Percentiles rank a stretch among this genome's conserved stretches.
These are phyloP conservation scores for Ferrisia virgata DNA, from an alignment of 2,888 invertebrate genomes.

Conservation along the genomic window DNA sequence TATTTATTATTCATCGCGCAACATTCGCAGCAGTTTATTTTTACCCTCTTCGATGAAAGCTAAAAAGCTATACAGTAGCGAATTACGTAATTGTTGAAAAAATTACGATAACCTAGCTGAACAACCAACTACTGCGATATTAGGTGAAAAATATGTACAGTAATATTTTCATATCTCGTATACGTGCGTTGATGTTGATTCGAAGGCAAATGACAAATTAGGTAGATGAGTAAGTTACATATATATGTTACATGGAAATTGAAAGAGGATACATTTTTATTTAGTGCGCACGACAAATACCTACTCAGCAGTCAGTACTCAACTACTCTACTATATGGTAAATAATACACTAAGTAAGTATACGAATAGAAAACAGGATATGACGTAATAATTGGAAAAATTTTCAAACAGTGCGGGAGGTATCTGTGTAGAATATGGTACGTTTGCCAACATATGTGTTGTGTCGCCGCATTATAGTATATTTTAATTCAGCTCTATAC, in stretches of 20 bases:
- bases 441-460: constrained; percentile 17
- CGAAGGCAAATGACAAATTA: too few relatives aligned
- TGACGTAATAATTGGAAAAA: constrained; percentile 13
- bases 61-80: background rate
- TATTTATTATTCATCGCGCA: background rate
- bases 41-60: background rate
- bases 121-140: too few relatives aligned
- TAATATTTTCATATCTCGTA: background rate
- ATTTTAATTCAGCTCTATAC: too few relatives aligned
- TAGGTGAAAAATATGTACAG: background rate
- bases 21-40: background rate
- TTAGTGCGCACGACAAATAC: background rate
- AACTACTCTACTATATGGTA: background rate
- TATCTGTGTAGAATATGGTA: background rate
- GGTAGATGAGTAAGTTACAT: too few relatives aligned
- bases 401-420: constrained; percentile 19
- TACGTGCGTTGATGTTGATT: background rate
- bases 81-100: background rate
- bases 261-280: background rate
- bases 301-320: too few relatives aligned
- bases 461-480: constrained; percentile 2
- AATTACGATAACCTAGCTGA: background rate
- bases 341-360: background rate
- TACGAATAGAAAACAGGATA: background rate
- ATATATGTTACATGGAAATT: background rate